A percentile compares a stretch with the other conserved stretches of the same genome.
These are phyloP conservation scores for Brachystomella parvula DNA, from an alignment of 1,140 invertebrate species.

Conservation along the genomic window DNA sequence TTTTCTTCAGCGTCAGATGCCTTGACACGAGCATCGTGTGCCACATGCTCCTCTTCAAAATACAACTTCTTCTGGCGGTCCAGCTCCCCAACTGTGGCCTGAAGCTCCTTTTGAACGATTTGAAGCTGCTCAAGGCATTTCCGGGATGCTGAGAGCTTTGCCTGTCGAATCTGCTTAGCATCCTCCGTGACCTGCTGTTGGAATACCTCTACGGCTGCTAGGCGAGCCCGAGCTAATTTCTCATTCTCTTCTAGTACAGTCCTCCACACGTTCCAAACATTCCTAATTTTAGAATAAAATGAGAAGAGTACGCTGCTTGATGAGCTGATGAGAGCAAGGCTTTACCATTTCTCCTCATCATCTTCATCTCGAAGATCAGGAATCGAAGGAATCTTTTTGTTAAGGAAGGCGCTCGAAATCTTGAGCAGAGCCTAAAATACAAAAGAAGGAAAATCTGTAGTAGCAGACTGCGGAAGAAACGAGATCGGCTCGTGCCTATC, in stretches of 20 bases:
- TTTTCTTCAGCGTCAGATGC: slow-evolving; percentile 93
- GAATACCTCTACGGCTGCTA: slow-evolving; percentile 87
- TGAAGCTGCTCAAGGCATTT: slow-evolving; percentile 80
- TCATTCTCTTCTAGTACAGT: slow-evolving; percentile 91
- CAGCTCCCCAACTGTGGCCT: slow-evolving; percentile 75
- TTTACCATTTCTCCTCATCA: slow-evolving; percentile 79
- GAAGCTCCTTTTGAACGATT: slow-evolving; percentile 81
- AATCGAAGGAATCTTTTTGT: slow-evolving; percentile 84
- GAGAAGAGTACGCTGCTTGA: too few relatives aligned
- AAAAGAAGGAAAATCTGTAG: slow-evolving; percentile 13
- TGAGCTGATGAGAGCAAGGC: too few relatives aligned
- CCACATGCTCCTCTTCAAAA: slow-evolving; percentile 89
- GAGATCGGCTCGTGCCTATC: too few relatives aligned
- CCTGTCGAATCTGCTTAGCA: slow-evolving; percentile 69
- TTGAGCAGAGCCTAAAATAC: slow-evolving; percentile 68
- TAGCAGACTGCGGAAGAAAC: neutral
- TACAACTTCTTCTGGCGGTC: slow-evolving; percentile 92
- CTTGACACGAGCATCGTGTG: slow-evolving; percentile 88
- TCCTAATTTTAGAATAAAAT: slow-evolving; percentile 53
- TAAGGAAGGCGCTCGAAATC: slow-evolving; percentile 79
- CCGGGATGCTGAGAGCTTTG: slow-evolving; percentile 77
- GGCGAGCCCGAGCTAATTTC: slow-evolving; percentile 75
- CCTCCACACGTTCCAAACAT: slow-evolving; percentile 93
- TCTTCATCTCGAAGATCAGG: slow-evolving; percentile 78
- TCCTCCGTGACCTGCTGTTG: slow-evolving; percentile 89